Base-by-base conservation (phyloP, 2,888 invertebrate species). In the Timema podura region DNA sequence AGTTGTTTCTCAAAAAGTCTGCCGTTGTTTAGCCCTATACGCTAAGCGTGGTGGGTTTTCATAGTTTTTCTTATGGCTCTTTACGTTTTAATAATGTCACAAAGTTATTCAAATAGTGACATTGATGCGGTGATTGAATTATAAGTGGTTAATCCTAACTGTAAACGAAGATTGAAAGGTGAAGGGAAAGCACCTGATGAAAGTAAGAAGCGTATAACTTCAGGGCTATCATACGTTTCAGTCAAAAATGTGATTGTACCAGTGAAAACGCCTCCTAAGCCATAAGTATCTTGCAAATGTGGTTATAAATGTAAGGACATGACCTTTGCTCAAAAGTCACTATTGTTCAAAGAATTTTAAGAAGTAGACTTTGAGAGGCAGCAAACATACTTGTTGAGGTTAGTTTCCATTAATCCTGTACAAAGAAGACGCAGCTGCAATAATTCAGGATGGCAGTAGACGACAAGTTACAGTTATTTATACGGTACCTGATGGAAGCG, bases 401-500 rank as follows among this genome's bases (percentile, higher is more conserved):
- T 64, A n/a, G 13, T 44, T 3, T n/a, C 10, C 9, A 45, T 64
- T n/a, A 46, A 64, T 3, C 44, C 30, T 64, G 15, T 64, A 46
- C 44, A 64, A 30, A 44, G 44, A 64, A 10, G 44, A 30, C 8
- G 45, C 65, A 65, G 16, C 16, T n/a, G 54, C n/a, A 54, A 8
- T 54, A 1, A 54, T 54, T 61, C 61, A 69, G 67, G 68, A n/a
- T n/a, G 71, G 65, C 47, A 76, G 75, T 67, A 70, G 74, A 47
- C 30, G 73, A 51, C 74, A 74, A 70, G 69, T 65, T 48, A 71
- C 74, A 48, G 72, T 75, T 49, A 70, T 59, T 66, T 75, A 72
- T 68, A 72, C 72, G 61, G 64, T 76, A 46, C 74, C 75, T 48
- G 72, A 75, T 74, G 74, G 72, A 51, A 71, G 68, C 64, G 74